These are phyloP conservation scores for Tetragnatha versicolor DNA, from an alignment of 1,140 invertebrate genomes.

Conservation along the genomic window DNA sequence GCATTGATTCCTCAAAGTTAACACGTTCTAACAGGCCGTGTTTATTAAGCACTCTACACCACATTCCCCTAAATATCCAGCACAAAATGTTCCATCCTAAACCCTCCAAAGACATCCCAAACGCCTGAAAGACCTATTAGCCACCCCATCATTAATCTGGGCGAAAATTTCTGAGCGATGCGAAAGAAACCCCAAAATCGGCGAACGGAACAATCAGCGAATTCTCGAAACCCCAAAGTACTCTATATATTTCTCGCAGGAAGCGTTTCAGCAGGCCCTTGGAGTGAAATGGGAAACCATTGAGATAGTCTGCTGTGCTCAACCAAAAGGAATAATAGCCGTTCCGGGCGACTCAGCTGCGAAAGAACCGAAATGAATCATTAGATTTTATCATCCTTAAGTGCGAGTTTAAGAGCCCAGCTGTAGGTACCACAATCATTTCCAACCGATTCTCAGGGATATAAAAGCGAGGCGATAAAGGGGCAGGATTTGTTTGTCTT, in stretches of 20 bases:
- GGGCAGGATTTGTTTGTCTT: constrained; percentile 20
- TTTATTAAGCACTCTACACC: too few species aligned
- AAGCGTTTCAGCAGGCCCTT: neutral
- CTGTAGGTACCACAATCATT: constrained; percentile 15
- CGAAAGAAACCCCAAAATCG: too few species aligned
- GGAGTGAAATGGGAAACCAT: constrained; percentile 17
- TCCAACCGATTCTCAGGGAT: neutral
- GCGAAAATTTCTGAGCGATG: too few species aligned
- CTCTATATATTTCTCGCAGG: neutral
- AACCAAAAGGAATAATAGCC: constrained; percentile 20
- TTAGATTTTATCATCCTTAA: constrained; percentile 39
- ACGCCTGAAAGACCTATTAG: too few species aligned
- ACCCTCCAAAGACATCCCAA: too few species aligned
- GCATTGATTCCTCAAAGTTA: too few species aligned
- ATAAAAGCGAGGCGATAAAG: constrained; percentile 18
- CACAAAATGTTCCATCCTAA: too few species aligned
- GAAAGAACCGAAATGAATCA: constrained; percentile 30
- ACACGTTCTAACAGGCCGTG: too few species aligned
- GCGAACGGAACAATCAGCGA: constrained; percentile 8
- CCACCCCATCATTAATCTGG: too few species aligned
- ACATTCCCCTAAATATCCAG: too few species aligned
- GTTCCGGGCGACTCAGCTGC: constrained; percentile 11
- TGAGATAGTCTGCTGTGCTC: constrained; percentile 6
- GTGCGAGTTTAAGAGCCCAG: constrained; percentile 18
- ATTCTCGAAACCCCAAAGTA: constrained; percentile 28